A percentile compares a stretch with the other conserved stretches of the same genome.
phyloP scores from a whole-genome alignment of 2,113 vertebrate genomes.

The Crotalus tigris region DNA sequence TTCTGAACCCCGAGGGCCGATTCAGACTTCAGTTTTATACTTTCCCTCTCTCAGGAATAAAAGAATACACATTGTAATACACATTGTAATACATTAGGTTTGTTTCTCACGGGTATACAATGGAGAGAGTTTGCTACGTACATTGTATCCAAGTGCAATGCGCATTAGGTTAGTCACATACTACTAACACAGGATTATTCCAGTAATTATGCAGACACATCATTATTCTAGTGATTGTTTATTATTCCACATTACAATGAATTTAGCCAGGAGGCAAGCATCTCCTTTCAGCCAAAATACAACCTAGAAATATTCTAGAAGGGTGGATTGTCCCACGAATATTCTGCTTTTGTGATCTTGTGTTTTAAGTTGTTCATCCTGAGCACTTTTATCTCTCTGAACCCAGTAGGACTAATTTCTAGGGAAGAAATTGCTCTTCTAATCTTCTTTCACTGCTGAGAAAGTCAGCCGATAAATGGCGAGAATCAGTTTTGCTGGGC shows the following conservation, averaged over 20 bases:
- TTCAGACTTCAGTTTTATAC: no score
- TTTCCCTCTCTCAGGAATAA: no score
- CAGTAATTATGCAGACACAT: no score
- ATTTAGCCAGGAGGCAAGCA: neutral
- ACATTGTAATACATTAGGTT: no score
- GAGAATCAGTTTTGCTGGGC: slow-evolving; percentile 24
- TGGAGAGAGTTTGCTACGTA: no score
- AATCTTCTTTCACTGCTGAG: neutral
- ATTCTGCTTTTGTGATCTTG: slow-evolving; percentile 6
- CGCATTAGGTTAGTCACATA: no score
- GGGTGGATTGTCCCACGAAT: neutral
- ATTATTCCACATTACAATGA: rapidly evolving
- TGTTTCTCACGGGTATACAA: no score
- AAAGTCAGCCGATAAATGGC: neutral
- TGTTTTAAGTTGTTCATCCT: neutral
- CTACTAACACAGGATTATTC: no score
- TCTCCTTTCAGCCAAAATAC: neutral
- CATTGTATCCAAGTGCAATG: no score
- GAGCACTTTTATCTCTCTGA: neutral
- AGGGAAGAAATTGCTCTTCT: neutral
- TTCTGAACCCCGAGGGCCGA: no score
- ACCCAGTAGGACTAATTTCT: neutral
- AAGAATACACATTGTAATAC: no score
- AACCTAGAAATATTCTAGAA: neutral
- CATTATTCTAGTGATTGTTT: no score